Evolutionary conservation across 2,113 vertebrate species (phyloP), one percentile per base, ranked within the genome.

Genomic region (Sialia sialis): DNA sequence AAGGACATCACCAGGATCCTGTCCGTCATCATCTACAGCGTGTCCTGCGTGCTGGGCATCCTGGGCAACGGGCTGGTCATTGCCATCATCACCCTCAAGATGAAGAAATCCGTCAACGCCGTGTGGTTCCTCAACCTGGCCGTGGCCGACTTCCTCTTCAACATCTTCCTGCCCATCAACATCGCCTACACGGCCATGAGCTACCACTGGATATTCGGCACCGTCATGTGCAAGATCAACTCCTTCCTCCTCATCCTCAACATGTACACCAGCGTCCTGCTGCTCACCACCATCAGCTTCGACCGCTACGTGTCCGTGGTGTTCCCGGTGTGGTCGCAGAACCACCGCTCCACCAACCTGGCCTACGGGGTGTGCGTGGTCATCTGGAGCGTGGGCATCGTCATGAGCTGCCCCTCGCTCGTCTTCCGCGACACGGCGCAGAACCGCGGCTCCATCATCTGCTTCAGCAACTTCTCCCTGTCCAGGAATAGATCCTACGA

Each of bases 221-320:
- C 34, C 0, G 97, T 97, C 93, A 97, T 99, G 98, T 99, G 99
- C 97, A 99, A 99, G 93, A 83, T 99, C 18, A 98, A 96, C 78
- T 97, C 97, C 46, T 98, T 98, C 14, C 93, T 98, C 16, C 98
- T 99, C 97, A 98, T 98, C 89, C 97, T 99, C 87, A 99, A 99
- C 97, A 99, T 99, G 99, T 99, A 99, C 97, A 99, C 99, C 94
- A 99, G 99, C 9, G 98, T 99, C 87, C 98, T 99, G 72, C 97
- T 99, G 84, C 97, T 99, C 62, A 98, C 98, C 10, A 80, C 98
- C 92, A 99, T 99, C 97, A 99, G 99, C 64, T 63, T 98, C 0
- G 99, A 99, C 90, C 99, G 99, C 68, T 99, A 98, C 12, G 21
- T 99, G 44, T 98, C 98, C 0, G 99, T 99, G 62, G 86, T 98